Evolutionary conservation across 2,888 invertebrate genomes (phyloP), one percentile per base, ranked within the genome.

Genomic region (Lamellibrachia columna): DNA sequence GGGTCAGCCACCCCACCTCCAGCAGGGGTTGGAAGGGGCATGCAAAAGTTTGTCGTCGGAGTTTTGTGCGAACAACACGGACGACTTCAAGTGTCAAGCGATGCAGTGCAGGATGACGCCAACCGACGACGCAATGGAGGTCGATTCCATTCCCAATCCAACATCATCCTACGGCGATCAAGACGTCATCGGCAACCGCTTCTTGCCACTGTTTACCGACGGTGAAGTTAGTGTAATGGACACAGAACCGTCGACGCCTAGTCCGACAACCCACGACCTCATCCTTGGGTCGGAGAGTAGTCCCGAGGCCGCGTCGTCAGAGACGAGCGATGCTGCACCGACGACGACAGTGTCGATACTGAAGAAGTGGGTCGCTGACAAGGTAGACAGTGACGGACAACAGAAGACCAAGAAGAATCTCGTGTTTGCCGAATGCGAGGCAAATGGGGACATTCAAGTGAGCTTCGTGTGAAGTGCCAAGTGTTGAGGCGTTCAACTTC

Each of bases 231-330:
- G 40, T 15, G 75, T 22, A 22, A 22, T 75, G 75, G 75, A 75
- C 6, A 6, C 75, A 6, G 75, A 75, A 75, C 75, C 75, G 22
- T 92, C 93, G 40, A 93, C 93, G n/a, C 93, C 93, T 3, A 92
- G 92, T 90, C 93, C 93, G 7, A 93, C 93, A 11, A 93, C 93
- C n/a, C 93, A 93, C 91, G 93, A 93, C 91, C 92, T 93, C 15
- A 90, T 93, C 52, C 53, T 93, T 22, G 52, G 22, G 52, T 52
- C 92, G 2, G 92, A 93, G 3, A 92, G 92, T 40, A 52, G 92
- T 53, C 52, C 93, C 7, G 93, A 92, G 92, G 55, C 75, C 22
- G n/a, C 75, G 75, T 75, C 75, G 3, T 75, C 75, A 22, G 75
- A 75, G 75, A 15, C 75, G 15, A 75, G 75, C n/a, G 75, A 75